Conservation (phyloP, 1,140 invertebrate species). For the Neodiprion fabricii region DNA sequence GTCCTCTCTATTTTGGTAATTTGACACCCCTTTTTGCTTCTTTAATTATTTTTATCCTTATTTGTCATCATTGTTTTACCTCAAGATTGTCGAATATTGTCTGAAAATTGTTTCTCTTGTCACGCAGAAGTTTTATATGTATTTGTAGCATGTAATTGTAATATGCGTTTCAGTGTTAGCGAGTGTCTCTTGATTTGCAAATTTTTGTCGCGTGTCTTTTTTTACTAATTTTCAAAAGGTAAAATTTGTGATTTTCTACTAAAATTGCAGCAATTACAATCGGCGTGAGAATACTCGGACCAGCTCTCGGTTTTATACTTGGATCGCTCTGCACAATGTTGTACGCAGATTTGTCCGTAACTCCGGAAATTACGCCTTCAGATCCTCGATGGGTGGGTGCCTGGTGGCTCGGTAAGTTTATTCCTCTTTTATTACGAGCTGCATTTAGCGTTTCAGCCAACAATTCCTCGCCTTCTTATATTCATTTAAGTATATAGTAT, state of each 20-base stretch:
- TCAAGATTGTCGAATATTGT: no score
- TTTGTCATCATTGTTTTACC: neutral
- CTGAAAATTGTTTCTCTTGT: no score
- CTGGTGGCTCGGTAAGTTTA: conserved; percentile 84
- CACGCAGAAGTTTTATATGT: no score
- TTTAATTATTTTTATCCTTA: conserved; percentile 14
- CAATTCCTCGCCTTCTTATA: neutral
- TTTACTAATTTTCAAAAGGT: no score
- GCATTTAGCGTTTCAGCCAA: neutral
- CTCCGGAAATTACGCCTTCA: conserved; percentile 79
- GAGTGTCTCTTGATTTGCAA: no score
- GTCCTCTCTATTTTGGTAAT: conserved; percentile 92
- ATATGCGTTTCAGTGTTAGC: no score
- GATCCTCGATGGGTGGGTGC: conserved; percentile 91
- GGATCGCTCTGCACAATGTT: conserved; percentile 89
- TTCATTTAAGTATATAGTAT: neutral
- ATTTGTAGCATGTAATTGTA: no score
- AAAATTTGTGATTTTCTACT: no score
- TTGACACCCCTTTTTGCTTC: conserved; percentile 28
- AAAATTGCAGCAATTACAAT: conserved; percentile 81
- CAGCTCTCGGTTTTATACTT: conserved; percentile 87
- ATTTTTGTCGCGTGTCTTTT: no score
- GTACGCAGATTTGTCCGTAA: conserved; percentile 80
- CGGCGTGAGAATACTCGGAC: conserved; percentile 88
- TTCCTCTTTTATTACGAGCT: neutral